Evolutionary conservation across 2,888 invertebrate species (phyloP).

Genomic region (Megamerina dolium): DNA sequence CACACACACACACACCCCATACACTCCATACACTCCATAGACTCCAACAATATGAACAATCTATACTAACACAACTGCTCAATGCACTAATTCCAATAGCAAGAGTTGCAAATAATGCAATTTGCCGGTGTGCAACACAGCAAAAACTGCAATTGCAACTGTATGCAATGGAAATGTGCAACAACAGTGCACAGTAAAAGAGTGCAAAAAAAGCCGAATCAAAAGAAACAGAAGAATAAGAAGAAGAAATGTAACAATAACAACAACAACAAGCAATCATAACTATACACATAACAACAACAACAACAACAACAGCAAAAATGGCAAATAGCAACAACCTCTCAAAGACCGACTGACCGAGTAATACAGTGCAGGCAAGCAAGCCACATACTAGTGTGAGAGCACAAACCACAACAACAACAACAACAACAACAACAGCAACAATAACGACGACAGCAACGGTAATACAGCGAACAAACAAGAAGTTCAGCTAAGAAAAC

Average conservation of each 20-base stretch:
- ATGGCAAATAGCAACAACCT: constrained; percentile 47
- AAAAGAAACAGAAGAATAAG: constrained; percentile 27
- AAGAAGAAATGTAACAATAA: constrained; percentile 19
- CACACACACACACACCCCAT: too few species aligned
- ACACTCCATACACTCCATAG: too few species aligned
- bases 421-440: constrained; percentile 14
- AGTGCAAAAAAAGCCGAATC: constrained; percentile 11
- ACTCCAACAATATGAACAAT: too few species aligned
- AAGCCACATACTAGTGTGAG: constrained; percentile 20
- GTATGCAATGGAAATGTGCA: constrained; percentile 19
- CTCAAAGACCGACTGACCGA: constrained; percentile 52
- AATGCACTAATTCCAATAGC: constrained; percentile 6
- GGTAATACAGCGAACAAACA: constrained; percentile 8
- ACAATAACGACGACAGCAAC: constrained; percentile 11
- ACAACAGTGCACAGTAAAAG: constrained; percentile 1
- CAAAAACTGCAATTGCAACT: constrained; percentile 14
- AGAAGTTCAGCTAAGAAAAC: constrained; percentile 3
- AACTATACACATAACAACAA: constrained; percentile 4
- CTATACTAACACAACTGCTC: constrained; percentile 29
- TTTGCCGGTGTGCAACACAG: constrained; percentile 15
- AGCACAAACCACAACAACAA: not conserved
- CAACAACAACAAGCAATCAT: constrained; percentile 16
- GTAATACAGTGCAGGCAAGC: constrained; percentile 51
- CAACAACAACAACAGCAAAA: constrained; percentile 13
- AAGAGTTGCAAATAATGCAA: constrained; percentile 6